phyloP scores from a whole-genome alignment of 64 coral and sea anemone species.

The Montipora capricornis region DNA sequence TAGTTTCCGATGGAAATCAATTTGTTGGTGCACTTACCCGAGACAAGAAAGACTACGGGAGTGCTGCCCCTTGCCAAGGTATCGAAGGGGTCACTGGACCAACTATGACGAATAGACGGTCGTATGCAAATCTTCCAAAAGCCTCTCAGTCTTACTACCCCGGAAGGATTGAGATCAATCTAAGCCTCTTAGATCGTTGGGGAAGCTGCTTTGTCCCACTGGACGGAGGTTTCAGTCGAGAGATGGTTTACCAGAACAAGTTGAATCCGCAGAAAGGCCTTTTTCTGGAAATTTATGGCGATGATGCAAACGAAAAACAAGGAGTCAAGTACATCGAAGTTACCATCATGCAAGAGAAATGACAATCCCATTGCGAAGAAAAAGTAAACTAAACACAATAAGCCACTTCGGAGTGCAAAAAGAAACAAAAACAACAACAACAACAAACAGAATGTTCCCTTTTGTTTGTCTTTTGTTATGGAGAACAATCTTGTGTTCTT shows the following conservation, averaged over 20 bases:
- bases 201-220: constrained; percentile 25
- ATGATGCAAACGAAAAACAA: background rate
- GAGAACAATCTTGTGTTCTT: too few relatives aligned
- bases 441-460: too few relatives aligned
- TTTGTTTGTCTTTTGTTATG: too few relatives aligned
- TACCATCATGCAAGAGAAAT: background rate
- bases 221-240: constrained; percentile 2
- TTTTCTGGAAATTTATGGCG: constrained; percentile 14
- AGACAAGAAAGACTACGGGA: background rate
- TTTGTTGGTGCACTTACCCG: constrained; percentile 3
- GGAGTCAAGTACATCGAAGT: constrained; percentile 33
- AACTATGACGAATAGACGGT: background rate
- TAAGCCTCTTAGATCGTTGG: constrained; percentile 33
- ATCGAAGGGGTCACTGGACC: constrained; percentile 20
- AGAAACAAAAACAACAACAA: too few relatives aligned
- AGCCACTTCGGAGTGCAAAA: too few relatives aligned
- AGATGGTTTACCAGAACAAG: background rate
- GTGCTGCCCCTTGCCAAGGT: background rate
- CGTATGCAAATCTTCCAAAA: background rate
- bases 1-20: constrained; percentile 1
- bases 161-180: constrained; percentile 1
- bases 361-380: background rate
- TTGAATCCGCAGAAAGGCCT: background rate
- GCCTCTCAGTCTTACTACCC: background rate
- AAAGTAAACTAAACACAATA: too few relatives aligned